Evolutionary conservation across 2,113 vertebrate species (phyloP).

Genomic region (Cnemophilus loriae): DNA sequence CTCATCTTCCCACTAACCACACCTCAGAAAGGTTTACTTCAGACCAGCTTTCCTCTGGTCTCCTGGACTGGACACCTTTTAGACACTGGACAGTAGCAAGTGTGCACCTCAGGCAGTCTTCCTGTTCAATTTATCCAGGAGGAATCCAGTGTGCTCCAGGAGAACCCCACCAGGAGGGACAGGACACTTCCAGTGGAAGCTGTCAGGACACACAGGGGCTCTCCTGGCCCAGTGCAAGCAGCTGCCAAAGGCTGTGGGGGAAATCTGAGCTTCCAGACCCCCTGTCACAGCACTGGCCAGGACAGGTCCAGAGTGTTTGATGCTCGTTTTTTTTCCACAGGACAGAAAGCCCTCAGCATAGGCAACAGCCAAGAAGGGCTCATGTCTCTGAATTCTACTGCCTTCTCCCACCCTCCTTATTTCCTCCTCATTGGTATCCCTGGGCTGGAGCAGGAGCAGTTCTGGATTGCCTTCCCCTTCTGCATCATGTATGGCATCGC

Average conservation of each 20-base stretch:
- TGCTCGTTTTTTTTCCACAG: not conserved
- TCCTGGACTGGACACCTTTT: not conserved
- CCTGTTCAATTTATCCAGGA: not conserved
- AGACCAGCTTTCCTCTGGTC: not conserved
- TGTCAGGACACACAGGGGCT: not conserved
- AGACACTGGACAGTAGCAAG: not conserved
- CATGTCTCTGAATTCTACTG: not conserved
- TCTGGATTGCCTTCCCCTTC: slow-evolving; percentile 45
- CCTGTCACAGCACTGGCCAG: too few relatives aligned
- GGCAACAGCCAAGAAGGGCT: not conserved
- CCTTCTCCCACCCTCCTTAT: not conserved
- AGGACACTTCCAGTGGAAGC: not conserved
- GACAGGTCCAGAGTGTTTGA: accelerated
- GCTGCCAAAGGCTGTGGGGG: not conserved
- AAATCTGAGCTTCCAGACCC: not conserved
- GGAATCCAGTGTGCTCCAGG: not conserved
- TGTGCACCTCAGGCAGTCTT: not conserved
- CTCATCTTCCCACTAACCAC: not conserved
- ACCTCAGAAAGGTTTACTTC: not conserved
- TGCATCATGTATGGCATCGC: not conserved
- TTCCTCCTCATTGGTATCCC: slow-evolving; percentile 43
- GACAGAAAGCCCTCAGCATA: not conserved
- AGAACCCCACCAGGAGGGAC: not conserved
- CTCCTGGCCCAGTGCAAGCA: not conserved
- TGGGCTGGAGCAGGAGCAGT: slow-evolving; percentile 27